Conservation (phyloP, 2,888 invertebrate genomes). For the Exephanes ischioxanthus region DNA sequence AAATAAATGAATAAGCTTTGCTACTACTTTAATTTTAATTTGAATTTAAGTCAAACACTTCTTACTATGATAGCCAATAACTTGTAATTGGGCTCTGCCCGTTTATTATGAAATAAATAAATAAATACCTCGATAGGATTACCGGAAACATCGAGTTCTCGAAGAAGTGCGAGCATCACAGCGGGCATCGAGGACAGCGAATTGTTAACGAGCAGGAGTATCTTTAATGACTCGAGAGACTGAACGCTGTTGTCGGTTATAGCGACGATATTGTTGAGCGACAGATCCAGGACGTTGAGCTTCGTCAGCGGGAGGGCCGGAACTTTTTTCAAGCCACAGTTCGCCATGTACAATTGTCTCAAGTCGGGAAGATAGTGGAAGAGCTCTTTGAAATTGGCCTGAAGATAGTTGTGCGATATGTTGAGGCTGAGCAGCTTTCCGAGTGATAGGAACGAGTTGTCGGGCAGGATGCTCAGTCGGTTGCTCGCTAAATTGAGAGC, state of each 20-base stretch:
- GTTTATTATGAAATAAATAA: neutral
- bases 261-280: conserved; percentile 91
- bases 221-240: conserved; percentile 90
- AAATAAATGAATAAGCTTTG: too few species aligned
- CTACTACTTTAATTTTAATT: too few species aligned
- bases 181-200: conserved; percentile 91
- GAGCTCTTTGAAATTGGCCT: conserved; percentile 92
- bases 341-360: conserved; percentile 91
- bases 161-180: conserved; percentile 89
- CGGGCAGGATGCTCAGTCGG: conserved; percentile 93
- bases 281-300: conserved; percentile 92
- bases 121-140: conserved; percentile 90
- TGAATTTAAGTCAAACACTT: too few species aligned
- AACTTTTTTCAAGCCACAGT: conserved; percentile 91
- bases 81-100: too few species aligned
- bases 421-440: conserved; percentile 92
- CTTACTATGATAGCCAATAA: too few species aligned
- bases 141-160: conserved; percentile 91
- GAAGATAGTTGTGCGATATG: conserved; percentile 92
- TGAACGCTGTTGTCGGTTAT: conserved; percentile 90
- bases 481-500: conserved; percentile 92
- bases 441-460: conserved; percentile 94
- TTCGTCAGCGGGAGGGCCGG: conserved; percentile 92
- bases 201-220: conserved; percentile 92
- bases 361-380: conserved; percentile 94